A percentile compares a stretch with the other conserved stretches of the same genome.
Evolutionary conservation across 2,797 vertebrate species (phyloP).

Genomic region (Myotis pilosus): DNA sequence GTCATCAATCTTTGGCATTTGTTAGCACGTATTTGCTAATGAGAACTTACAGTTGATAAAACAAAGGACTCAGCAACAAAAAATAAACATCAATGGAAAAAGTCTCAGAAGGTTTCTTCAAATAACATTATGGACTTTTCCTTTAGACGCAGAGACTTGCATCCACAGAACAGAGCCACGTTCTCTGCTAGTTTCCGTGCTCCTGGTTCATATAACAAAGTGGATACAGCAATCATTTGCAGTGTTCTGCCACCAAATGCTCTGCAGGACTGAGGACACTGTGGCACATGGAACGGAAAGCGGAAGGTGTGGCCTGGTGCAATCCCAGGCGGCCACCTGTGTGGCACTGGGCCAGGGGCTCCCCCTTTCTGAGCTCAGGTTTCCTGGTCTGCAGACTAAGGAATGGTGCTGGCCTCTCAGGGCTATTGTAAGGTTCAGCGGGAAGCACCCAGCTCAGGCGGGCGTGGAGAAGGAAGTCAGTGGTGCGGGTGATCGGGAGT

Average conservation of each 20-base stretch:
- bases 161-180: neutral
- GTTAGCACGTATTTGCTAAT: neutral
- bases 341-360: neutral
- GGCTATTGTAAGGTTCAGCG: no score
- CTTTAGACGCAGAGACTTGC: neutral
- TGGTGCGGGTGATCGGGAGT: fast-evolving
- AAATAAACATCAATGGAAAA: neutral
- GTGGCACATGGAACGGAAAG: fast-evolving
- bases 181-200: neutral
- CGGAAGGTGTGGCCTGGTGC: neutral
- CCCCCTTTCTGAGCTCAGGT: neutral
- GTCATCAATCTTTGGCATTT: neutral
- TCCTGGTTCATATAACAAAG: neutral
- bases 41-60: neutral
- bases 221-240: fast-evolving
- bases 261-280: neutral
- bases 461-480: fast-evolving
- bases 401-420: neutral
- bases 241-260: neutral
- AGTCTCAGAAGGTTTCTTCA: neutral
- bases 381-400: neutral
- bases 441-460: neutral
- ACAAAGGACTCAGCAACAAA: conserved; percentile 10
- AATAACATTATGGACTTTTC: neutral
- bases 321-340: neutral